Conservation (phyloP, 1,140 invertebrate genomes). For the Saccostrea glomerata region DNA sequence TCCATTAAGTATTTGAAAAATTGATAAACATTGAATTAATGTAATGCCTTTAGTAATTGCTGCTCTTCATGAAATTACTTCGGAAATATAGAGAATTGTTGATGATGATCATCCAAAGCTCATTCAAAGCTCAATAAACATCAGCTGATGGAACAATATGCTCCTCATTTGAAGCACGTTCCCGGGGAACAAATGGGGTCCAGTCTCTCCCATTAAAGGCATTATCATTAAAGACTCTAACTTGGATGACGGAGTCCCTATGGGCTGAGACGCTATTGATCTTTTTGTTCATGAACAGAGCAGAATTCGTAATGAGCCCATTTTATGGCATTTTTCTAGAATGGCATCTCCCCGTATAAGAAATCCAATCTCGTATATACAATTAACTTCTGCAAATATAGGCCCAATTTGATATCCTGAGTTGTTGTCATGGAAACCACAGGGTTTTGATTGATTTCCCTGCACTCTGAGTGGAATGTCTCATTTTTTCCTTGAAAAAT, state of each 20-base stretch:
- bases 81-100: neutral
- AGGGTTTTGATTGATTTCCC: conserved; percentile 1
- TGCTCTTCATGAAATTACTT: too few species aligned
- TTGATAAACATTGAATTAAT: too few species aligned
- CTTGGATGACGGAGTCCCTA: neutral
- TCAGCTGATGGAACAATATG: neutral
- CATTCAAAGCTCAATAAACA: neutral
- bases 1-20: too few species aligned
- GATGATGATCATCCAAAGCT: neutral
- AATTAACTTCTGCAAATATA: conserved; percentile 2
- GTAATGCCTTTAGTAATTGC: too few species aligned
- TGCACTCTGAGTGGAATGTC: neutral
- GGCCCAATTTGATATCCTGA: neutral
- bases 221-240: neutral
- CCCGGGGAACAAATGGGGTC: neutral
- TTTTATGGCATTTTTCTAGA: neutral
- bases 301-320: conserved; percentile 23
- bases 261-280: neutral
- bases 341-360: neutral
- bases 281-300: neutral
- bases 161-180: neutral
- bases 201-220: neutral
- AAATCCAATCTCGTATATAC: conserved; percentile 11
- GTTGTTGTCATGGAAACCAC: neutral
- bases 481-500: neutral